phyloP scores from a whole-genome alignment of 2,888 invertebrate genomes.

The Perizoma affinitatum region DNA sequence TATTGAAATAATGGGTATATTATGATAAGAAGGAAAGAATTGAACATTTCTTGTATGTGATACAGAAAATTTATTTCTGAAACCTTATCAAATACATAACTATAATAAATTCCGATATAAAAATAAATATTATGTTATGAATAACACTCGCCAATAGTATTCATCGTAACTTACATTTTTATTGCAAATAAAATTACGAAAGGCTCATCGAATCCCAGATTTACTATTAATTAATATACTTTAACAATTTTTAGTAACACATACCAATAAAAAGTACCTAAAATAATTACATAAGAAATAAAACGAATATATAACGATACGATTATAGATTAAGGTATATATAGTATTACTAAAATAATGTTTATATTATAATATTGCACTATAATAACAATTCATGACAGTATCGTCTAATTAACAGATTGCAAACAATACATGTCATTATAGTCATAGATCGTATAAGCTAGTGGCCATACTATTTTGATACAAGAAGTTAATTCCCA shows the following conservation, averaged over 20 bases:
- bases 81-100: conserved; percentile 53
- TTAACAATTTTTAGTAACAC: not conserved
- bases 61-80: conserved; percentile 58
- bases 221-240: too few species aligned
- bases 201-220: too few species aligned
- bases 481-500: too few species aligned
- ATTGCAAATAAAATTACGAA: conserved; percentile 28
- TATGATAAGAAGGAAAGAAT: conserved; percentile 19
- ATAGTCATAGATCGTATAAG: too few species aligned
- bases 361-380: too few species aligned
- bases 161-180: conserved; percentile 41
- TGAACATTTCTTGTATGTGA: conserved; percentile 35
- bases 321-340: not conserved
- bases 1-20: not conserved
- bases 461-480: too few species aligned
- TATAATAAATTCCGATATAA: conserved; percentile 68
- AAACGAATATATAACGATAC: conserved; percentile 5
- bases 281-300: conserved; percentile 8
- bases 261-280: not conserved
- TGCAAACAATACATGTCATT: too few species aligned
- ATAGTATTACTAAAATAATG: not conserved
- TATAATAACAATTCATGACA: too few species aligned
- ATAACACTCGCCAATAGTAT: conserved; percentile 56
- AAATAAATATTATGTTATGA: conserved; percentile 70
- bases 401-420: too few species aligned